Percentiles rank a stretch among this genome's conserved stretches.
phyloP scores from a whole-genome alignment of 2,113 vertebrate species.

The Coregonus clupeaformis region DNA sequence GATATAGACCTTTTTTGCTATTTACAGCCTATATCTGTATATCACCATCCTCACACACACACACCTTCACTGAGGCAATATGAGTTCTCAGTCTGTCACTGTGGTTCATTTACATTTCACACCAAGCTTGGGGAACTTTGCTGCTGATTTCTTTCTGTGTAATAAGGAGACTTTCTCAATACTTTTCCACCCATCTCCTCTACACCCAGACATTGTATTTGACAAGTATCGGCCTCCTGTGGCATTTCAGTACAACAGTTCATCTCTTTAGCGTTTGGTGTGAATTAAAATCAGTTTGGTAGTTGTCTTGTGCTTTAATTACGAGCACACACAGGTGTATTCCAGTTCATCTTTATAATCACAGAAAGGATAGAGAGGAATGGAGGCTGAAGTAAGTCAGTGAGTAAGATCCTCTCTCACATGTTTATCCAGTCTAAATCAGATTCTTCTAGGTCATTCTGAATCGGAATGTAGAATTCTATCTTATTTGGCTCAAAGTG shows the following conservation, averaged over 20 bases:
- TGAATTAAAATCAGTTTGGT: not conserved
- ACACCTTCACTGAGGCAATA: conserved; percentile 7
- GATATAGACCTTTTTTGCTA: conserved; percentile 25
- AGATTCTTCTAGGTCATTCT: conserved; percentile 5
- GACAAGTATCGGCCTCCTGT: not conserved
- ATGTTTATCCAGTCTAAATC: conserved; percentile 2
- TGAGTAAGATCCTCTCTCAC: not conserved
- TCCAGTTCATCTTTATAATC: not conserved
- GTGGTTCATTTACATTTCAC: conserved; percentile 45
- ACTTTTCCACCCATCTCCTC: not conserved
- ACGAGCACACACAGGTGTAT: not conserved
- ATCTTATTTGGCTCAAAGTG: not conserved
- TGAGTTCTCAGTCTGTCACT: conserved; percentile 15
- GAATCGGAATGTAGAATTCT: not conserved
- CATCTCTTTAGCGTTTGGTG: not conserved
- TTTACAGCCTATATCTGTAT: conserved; percentile 10
- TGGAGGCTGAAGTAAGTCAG: too few species aligned
- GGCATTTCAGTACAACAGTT: not conserved
- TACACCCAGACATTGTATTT: not conserved
- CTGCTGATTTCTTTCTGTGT: conserved; percentile 15
- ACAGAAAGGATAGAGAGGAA: not conserved
- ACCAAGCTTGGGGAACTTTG: conserved; percentile 8
- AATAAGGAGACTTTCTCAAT: not conserved
- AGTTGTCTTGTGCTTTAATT: not conserved
- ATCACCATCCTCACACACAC: conserved; percentile 4